These are phyloP conservation scores for Remorina albescens DNA, from an alignment of 2,797 vertebrate genomes.

Conservation along the genomic window DNA sequence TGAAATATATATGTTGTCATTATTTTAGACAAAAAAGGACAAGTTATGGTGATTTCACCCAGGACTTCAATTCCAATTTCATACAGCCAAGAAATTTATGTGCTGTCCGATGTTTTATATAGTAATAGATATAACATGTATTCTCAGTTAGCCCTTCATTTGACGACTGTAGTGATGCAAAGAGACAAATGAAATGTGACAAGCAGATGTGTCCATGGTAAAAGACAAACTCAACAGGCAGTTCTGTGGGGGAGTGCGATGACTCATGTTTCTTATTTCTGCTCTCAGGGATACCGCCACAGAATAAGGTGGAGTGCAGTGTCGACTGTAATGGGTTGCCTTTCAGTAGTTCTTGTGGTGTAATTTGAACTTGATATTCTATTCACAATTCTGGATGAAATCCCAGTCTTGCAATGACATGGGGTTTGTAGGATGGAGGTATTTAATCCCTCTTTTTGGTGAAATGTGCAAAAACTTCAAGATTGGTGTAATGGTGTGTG, in stretches of 20 bases:
- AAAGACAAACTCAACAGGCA: conserved; percentile 23
- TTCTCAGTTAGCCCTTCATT: conserved; percentile 8
- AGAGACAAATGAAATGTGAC: conserved; percentile 45
- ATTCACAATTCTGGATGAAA: conserved; percentile 45
- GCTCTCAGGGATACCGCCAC: conserved; percentile 30
- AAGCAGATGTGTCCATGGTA: conserved; percentile 38
- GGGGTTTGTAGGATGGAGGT: conserved; percentile 31
- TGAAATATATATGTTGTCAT: too few relatives aligned
- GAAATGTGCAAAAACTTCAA: conserved; percentile 33
- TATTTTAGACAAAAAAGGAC: neutral
- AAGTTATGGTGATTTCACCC: neutral
- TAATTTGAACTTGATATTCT: conserved; percentile 54
- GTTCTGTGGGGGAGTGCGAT: conserved; percentile 22
- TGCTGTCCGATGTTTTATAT: neutral
- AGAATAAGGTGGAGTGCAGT: conserved; percentile 27
- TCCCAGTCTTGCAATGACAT: conserved; percentile 45
- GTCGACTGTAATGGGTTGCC: conserved; percentile 51
- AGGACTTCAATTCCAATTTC: neutral
- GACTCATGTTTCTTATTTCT: conserved; percentile 48
- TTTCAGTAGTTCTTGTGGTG: conserved; percentile 35
- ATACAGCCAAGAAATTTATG: neutral
- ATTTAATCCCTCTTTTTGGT: conserved; percentile 51
- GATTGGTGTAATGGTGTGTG: conserved; percentile 10
- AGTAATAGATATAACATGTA: neutral
- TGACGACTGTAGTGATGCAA: conserved; percentile 25